Base-by-base conservation (phyloP, 2,888 invertebrate species). In the Petrophora chlorosata region DNA sequence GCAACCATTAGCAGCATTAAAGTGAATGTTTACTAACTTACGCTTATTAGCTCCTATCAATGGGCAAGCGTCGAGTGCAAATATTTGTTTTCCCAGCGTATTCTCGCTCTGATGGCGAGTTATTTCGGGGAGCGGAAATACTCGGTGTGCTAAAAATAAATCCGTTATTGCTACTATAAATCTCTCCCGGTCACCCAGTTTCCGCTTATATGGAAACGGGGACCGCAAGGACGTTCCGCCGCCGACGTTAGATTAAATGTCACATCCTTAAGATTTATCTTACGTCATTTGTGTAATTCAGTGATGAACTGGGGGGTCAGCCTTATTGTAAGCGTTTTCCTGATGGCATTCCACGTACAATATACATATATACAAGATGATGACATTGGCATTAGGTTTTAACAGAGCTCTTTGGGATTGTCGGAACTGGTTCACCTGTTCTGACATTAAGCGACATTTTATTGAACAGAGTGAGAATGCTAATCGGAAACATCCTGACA, bases 151-250 rank as follows among this genome's bases (percentile, higher is more conserved):
- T 82, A 76, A 76, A 79, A 75, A 82, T 82, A 80, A 73, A 70
- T 64, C 55, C 59, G 66, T 73, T 74, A 76, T 73, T 73, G 70
- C 67, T 55, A 49, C 69, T 59, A 74, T 77, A 77, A 77, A 78
- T 81, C 75, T 80, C 73, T 71, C 73, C 68, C 77, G 73, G 77
- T 81, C 77, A 77, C 79, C 74, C 76, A 76, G 74, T 79, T 81
- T 76, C 74, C 72, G 65, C 73, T 73, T 76, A 76, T 78, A 78
- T 70, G 75, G 76, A 68, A 73, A 67, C 72, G 55, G 66, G 67
- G 56, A 62, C 67, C 63, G 70, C 73, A 75, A 77, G 76, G 79
- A 71, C 74, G 70, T 55, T n/a, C 61, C 50, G 34, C 46, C 38
- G 47, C 48, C 39, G 46, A 48, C 42, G 35, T 49, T 54, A 49